Percentiles rank a stretch among this genome's conserved stretches.
Evolutionary conservation across 2,113 vertebrate genomes (phyloP).

Genomic region (Brachypodius melanocephalos): DNA sequence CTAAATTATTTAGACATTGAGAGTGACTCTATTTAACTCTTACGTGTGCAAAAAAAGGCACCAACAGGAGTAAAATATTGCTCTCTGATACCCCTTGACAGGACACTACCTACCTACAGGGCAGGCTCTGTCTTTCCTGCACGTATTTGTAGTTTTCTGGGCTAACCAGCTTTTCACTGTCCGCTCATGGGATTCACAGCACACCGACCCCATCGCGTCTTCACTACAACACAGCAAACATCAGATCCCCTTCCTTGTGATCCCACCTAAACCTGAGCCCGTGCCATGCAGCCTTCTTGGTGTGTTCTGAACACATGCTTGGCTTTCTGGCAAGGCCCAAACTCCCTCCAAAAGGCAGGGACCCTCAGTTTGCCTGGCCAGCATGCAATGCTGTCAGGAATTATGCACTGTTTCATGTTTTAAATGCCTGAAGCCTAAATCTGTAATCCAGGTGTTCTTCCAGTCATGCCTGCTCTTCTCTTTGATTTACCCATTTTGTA

Average conservation of each 20-base stretch:
- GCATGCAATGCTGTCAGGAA: not conserved
- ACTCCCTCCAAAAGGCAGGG: not conserved
- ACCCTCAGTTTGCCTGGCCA: not conserved
- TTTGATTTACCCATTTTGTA: not conserved
- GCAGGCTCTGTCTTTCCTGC: not conserved
- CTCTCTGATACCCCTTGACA: not conserved
- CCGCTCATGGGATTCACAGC: not conserved
- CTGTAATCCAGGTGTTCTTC: not conserved
- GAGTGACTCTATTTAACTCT: not conserved
- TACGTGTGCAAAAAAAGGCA: fast-evolving
- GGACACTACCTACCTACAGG: not conserved
- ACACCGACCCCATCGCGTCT: not conserved
- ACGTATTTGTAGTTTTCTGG: not conserved
- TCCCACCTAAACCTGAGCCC: constrained; percentile 10
- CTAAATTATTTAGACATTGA: not conserved
- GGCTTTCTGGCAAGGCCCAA: not conserved
- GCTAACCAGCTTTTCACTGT: not conserved
- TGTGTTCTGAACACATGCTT: not conserved
- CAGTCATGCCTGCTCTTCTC: not conserved
- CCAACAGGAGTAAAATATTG: not conserved
- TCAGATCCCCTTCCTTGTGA: constrained; percentile 23
- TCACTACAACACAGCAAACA: not conserved
- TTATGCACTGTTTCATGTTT: not conserved
- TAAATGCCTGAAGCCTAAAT: not conserved
- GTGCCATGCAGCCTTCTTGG: not conserved